Base-by-base conservation (phyloP, 2,797 vertebrate species). In the Artibeus lituratus region DNA sequence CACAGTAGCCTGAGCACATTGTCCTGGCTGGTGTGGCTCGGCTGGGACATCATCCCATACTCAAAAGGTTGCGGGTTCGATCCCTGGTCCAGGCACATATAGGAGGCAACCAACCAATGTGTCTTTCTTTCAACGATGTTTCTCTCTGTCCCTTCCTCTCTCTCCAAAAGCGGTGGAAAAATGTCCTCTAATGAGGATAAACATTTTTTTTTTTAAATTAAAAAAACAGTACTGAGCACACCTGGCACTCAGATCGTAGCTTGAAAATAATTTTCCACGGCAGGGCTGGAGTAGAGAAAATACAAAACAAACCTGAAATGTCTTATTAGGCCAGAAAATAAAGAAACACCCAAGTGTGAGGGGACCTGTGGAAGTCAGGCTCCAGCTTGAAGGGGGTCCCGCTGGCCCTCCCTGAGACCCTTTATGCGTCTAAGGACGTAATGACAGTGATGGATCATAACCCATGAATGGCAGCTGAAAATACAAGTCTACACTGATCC, bases 191-290 rank as follows among this genome's bases (percentile, higher is more conserved):
- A 5, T 65, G 29, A 65, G 62, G 59, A 62, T 32, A 14, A 62
- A 62, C n/a, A 62, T 4, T 4, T 3, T 2, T 55, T 24, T 57
- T 26, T 57, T 55, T 12, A 62, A 62, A n/a, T 32, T 6, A 15
- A n/a, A 8, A n/a, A 32, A 51, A 7, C 0, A 49, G 85, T 5
- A 4, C 0, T 55, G 78, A 29, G 35, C 74, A 69, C 6, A 21
- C 16, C 19, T 19, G 39, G 57, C 16, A 22, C n/a, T 22, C 81
- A 59, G 37, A 51, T 22, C 19, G n/a, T 35, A 32, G 49, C 16
- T 94, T 91, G 10, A 65, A 59, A 29, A 65, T 39, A 32, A 42
- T 16, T 57, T 73, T 44, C 51, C 51, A 70, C 67, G 70, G 32
- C 5, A 70, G 65, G 53, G 49, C 77, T 8, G 7, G 44, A 6